Conservation (phyloP, 1,140 invertebrate species). For the Brachystomella parvula region DNA sequence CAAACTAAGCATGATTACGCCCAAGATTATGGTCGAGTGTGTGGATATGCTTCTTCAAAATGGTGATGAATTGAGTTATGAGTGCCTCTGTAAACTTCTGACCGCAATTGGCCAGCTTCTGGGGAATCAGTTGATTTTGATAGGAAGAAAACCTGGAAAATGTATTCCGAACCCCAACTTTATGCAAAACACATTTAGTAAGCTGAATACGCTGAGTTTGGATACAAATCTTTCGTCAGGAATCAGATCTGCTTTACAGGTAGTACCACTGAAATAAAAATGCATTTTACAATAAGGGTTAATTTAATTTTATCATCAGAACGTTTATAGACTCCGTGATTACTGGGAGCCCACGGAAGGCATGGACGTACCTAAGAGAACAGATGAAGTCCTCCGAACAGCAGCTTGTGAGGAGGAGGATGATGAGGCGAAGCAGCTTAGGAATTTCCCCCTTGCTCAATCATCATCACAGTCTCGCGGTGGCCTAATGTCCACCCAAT, state of each 20-base stretch:
- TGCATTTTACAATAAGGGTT: conserved; percentile 50
- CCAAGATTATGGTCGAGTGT: conserved; percentile 81
- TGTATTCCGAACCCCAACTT: conserved; percentile 32
- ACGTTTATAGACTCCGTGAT: conserved; percentile 79
- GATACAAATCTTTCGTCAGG: conserved; percentile 26
- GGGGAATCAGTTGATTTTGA: conserved; percentile 52
- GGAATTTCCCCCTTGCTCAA: conserved; percentile 27
- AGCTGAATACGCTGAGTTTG: conserved; percentile 17
- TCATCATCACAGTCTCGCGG: neutral
- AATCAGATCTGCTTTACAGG: conserved; percentile 36
- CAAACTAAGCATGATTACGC: conserved; percentile 81
- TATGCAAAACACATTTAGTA: conserved; percentile 38
- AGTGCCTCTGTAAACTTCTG: conserved; percentile 84
- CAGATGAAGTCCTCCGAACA: conserved; percentile 85
- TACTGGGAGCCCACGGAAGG: conserved; percentile 79
- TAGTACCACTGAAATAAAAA: conserved; percentile 23
- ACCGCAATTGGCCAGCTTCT: conserved; percentile 82
- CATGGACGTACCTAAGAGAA: conserved; percentile 83
- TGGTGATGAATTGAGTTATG: conserved; percentile 77
- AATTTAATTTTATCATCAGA: conserved; percentile 89
- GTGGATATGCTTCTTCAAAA: conserved; percentile 62
- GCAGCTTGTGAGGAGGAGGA: conserved; percentile 57
- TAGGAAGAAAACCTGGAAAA: conserved; percentile 32
- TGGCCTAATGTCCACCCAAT: neutral
- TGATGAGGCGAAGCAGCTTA: conserved; percentile 38